A percentile compares a stretch with the other conserved stretches of the same genome.
Conservation (phyloP, 53 echinoderm and acorn worm genomes). For the Paracentrotus lividus region DNA sequence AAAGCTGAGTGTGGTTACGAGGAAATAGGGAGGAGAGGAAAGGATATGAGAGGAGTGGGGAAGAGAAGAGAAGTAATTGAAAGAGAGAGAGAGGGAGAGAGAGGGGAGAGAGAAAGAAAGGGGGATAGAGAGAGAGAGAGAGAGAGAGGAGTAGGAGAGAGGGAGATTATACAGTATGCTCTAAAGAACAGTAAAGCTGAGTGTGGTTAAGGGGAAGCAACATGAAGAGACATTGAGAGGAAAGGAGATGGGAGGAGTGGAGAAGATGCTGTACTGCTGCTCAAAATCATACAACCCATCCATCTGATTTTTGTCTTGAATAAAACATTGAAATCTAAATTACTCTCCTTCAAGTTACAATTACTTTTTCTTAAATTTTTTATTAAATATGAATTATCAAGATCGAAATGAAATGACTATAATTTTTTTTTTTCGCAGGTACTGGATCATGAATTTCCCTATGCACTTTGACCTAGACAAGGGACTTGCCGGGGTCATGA, state of each 20-base stretch:
- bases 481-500: conserved; percentile 88
- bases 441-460: conserved; percentile 95
- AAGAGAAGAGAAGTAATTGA: neutral
- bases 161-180: too few relatives aligned
- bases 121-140: neutral
- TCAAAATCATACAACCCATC: too few relatives aligned
- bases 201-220: too few relatives aligned
- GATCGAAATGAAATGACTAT: too few relatives aligned
- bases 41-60: neutral
- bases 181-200: too few relatives aligned
- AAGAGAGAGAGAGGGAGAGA: neutral
- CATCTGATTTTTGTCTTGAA: too few relatives aligned
- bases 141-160: neutral
- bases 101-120: neutral
- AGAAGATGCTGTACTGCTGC: neutral
- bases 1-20: neutral
- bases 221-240: neutral
- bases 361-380: too few relatives aligned
- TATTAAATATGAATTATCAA: too few relatives aligned
- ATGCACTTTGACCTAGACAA: conserved; percentile 98
- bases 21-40: neutral
- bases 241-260: neutral
- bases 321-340: too few relatives aligned
- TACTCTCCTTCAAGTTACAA: too few relatives aligned
- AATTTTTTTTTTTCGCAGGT: conserved; percentile 69